These are phyloP conservation scores for Nyctibius grandis DNA, from an alignment of 2,797 vertebrate genomes.

Conservation along the genomic window DNA sequence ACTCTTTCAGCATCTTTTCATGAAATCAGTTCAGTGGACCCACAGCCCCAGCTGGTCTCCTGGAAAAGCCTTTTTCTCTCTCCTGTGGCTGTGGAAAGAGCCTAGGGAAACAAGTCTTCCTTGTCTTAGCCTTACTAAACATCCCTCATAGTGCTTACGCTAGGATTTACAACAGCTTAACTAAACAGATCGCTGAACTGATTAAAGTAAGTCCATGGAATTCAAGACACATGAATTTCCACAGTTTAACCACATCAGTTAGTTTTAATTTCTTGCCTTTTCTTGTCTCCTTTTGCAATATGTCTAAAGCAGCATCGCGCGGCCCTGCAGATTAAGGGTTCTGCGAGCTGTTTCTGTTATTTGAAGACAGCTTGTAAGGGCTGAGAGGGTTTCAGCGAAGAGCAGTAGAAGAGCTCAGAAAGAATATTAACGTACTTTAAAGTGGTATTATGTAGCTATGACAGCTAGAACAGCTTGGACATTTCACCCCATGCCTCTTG, in stretches of 20 bases:
- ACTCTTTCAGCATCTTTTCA: not conserved
- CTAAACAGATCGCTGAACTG: not conserved
- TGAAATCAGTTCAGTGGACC: not conserved
- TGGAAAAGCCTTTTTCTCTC: not conserved
- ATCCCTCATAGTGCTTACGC: not conserved
- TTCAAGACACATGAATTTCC: not conserved
- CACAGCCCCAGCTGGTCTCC: not conserved
- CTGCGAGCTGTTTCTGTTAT: not conserved
- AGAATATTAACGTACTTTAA: not conserved
- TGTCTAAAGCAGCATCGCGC: not conserved
- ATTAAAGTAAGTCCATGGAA: not conserved
- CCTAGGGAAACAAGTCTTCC: not conserved
- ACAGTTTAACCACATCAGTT: not conserved
- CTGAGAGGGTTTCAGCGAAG: not conserved
- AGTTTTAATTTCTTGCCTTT: not conserved
- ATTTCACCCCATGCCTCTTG: not conserved
- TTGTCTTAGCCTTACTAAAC: not conserved
- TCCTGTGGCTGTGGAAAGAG: not conserved
- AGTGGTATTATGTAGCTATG: not conserved
- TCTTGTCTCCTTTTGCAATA: not conserved
- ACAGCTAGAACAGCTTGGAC: conserved; percentile 47
- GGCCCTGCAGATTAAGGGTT: not conserved
- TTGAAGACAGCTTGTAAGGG: not conserved
- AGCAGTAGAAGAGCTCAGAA: not conserved
- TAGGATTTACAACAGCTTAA: not conserved